These are phyloP conservation scores for Brachionus paranguensis DNA, from an alignment of 1,140 invertebrate species.

Conservation along the genomic window DNA sequence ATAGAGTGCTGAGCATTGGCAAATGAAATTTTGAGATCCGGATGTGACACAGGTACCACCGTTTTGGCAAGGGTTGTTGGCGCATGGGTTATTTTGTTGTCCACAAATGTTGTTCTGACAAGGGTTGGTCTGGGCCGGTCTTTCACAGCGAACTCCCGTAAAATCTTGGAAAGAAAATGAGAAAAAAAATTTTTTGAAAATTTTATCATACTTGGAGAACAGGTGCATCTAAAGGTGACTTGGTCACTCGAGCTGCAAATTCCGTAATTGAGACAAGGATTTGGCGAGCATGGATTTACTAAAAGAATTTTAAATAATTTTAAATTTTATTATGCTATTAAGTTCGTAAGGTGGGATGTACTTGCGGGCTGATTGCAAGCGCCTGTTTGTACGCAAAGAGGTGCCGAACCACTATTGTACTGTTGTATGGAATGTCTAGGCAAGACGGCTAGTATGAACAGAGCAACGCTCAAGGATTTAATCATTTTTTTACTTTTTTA, in stretches of 20 bases:
- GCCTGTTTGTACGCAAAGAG: neutral
- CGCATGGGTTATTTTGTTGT: neutral
- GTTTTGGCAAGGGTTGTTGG: conserved; percentile 71
- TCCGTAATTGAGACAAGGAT: conserved; percentile 33
- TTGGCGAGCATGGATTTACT: conserved; percentile 33
- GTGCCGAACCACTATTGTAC: neutral
- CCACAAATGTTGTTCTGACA: conserved; percentile 59
- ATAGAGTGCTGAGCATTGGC: conserved; percentile 60
- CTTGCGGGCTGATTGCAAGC: neutral
- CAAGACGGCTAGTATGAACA: neutral
- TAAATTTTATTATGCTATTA: too few species aligned
- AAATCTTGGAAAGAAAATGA: neutral
- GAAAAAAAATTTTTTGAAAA: neutral
- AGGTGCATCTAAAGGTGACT: conserved; percentile 32
- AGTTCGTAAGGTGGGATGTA: neutral
- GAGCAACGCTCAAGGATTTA: neutral
- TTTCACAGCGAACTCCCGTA: neutral
- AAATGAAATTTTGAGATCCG: conserved; percentile 59
- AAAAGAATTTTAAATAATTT: neutral
- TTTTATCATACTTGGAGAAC: neutral
- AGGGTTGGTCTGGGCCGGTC: neutral
- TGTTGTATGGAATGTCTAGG: neutral
- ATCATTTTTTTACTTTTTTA: neutral
- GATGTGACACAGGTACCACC: conserved; percentile 87
- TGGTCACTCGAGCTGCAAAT: conserved; percentile 15